A percentile compares a stretch with the other conserved stretches of the same genome.
phyloP scores from a whole-genome alignment of 2,113 vertebrate species.

The Nothocercus nigrocapillus region DNA sequence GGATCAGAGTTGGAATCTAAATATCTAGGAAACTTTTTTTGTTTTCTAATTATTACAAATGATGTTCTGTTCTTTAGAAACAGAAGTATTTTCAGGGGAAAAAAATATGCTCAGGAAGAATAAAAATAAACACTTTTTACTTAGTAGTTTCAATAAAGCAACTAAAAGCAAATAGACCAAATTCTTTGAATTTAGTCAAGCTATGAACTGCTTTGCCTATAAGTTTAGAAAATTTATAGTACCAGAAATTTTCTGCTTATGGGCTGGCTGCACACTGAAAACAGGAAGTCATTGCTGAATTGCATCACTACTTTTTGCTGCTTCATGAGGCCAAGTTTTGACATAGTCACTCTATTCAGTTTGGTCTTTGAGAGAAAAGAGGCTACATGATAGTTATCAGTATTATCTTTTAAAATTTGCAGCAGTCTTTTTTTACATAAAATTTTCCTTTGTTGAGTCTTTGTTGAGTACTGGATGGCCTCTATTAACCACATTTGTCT shows the following conservation, averaged over 20 bases:
- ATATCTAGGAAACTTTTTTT: conserved; percentile 56
- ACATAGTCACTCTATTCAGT: not conserved
- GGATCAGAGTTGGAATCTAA: conserved; percentile 27
- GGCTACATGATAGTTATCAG: not conserved
- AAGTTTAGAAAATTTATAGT: not conserved
- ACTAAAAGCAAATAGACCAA: conserved; percentile 1
- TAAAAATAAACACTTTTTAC: conserved; percentile 21
- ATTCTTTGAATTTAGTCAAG: not conserved
- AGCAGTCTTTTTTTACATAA: not conserved
- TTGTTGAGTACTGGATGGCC: not conserved
- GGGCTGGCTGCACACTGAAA: not conserved
- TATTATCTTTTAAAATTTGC: not conserved
- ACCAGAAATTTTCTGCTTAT: not conserved
- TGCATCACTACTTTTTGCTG: not conserved
- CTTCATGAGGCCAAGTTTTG: not conserved
- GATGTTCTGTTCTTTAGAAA: conserved; percentile 42
- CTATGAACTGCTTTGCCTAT: not conserved
- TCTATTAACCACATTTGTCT: not conserved
- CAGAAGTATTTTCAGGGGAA: not conserved
- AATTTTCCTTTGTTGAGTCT: not conserved
- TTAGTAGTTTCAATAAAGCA: not conserved
- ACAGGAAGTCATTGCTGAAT: not conserved
- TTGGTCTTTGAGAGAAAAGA: not conserved
- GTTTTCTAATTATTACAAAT: conserved; percentile 54
- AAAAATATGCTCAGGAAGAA: conserved; percentile 19